Evolutionary conservation across 2,888 invertebrate genomes (phyloP).

Genomic region (Scaptomyza cyrtandrae): DNA sequence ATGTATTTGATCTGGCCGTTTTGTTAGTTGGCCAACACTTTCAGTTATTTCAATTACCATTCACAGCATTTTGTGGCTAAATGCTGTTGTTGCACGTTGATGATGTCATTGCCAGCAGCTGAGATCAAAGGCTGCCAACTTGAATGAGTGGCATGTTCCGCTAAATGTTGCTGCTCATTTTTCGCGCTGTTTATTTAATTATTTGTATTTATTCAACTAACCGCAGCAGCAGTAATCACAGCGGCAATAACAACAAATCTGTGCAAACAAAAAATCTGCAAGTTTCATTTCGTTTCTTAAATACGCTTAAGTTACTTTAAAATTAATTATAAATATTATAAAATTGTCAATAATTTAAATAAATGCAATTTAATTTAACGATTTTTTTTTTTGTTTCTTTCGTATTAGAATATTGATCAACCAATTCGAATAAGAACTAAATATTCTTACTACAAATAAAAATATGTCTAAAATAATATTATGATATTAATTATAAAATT

Average conservation of each 20-base stretch:
- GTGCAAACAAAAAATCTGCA: neutral
- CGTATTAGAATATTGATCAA: too few relatives aligned
- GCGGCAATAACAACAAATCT: slow-evolving; percentile 2
- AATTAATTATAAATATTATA: too few relatives aligned
- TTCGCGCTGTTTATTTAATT: slow-evolving; percentile 50
- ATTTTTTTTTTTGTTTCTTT: too few relatives aligned
- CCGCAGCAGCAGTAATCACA: slow-evolving; percentile 28
- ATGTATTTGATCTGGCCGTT: slow-evolving; percentile 71
- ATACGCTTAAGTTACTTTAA: neutral
- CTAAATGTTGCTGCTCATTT: slow-evolving; percentile 52
- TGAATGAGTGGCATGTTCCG: slow-evolving; percentile 53
- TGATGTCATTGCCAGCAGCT: slow-evolving; percentile 69
- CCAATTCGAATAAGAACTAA: too few relatives aligned
- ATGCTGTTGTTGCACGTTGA: slow-evolving; percentile 27
- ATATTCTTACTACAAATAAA: too few relatives aligned
- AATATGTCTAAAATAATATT: too few relatives aligned
- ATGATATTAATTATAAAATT: too few relatives aligned
- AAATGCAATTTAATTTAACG: too few relatives aligned
- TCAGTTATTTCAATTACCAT: slow-evolving; percentile 17
- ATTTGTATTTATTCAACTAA: slow-evolving; percentile 31
- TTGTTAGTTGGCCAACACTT: slow-evolving; percentile 15
- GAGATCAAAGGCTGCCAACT: slow-evolving; percentile 68
- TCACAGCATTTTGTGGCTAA: slow-evolving; percentile 18
- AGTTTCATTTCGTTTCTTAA: neutral
- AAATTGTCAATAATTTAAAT: too few relatives aligned